Evolutionary conservation across 1,140 invertebrate genomes (phyloP).

Genomic region (Microvelia longipes): DNA sequence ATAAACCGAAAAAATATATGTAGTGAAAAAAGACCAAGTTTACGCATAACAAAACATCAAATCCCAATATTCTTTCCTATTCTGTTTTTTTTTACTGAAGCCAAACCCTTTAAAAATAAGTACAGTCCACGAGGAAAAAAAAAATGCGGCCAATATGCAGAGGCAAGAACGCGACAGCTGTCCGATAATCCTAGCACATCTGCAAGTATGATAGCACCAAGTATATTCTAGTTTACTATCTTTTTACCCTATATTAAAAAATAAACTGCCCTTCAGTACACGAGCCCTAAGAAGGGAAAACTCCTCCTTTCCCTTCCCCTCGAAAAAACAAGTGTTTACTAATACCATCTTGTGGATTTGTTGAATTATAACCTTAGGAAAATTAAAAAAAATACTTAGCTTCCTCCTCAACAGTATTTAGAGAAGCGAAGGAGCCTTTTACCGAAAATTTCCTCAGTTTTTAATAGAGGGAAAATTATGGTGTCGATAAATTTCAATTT

Average conservation of each 20-base stretch:
- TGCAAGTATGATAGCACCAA: background rate
- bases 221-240: background rate
- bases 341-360: background rate
- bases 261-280: conserved; percentile 3
- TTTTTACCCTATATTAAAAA: background rate
- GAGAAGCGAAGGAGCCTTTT: background rate
- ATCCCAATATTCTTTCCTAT: no score
- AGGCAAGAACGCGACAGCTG: background rate
- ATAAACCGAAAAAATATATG: no score
- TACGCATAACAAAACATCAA: no score
- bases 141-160: background rate
- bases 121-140: background rate
- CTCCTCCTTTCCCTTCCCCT: background rate
- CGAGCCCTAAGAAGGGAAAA: no score
- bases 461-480: background rate
- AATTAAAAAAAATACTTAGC: background rate
- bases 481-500: background rate
- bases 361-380: background rate
- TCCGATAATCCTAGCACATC: conserved; percentile 1
- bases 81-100: no score
- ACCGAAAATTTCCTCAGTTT: no score
- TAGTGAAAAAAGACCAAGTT: no score
- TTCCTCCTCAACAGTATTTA: background rate
- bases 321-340: conserved; percentile 2
- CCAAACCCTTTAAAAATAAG: no score